These are phyloP conservation scores for Numenius phaeopus DNA, from an alignment of 2,797 vertebrate genomes.

Conservation along the genomic window DNA sequence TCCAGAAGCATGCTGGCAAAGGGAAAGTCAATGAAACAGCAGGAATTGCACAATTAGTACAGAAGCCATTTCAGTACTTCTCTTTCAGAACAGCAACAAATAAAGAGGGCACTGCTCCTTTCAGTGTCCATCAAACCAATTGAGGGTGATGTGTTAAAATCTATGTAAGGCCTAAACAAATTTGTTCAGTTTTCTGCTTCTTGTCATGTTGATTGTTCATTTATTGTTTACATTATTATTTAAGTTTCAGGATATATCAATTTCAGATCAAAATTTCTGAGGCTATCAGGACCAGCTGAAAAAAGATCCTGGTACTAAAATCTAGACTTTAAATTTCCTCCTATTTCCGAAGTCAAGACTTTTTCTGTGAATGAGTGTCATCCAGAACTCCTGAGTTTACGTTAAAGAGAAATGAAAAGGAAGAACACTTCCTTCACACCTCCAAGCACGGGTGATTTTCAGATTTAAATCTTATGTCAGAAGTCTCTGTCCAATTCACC, in stretches of 20 bases:
- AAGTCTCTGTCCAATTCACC: not conserved
- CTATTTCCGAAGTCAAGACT: not conserved
- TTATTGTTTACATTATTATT: not conserved
- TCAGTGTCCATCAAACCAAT: not conserved
- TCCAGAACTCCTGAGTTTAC: not conserved
- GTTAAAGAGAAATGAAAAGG: not conserved
- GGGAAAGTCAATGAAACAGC: not conserved
- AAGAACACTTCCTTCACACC: not conserved
- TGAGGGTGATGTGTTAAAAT: not conserved
- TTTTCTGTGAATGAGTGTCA: not conserved
- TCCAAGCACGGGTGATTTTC: not conserved
- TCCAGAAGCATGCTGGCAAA: not conserved
- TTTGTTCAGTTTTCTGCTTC: not conserved
- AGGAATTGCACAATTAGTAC: not conserved
- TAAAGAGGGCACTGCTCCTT: not conserved
- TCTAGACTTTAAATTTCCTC: not conserved
- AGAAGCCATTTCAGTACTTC: not conserved
- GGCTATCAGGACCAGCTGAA: not conserved
- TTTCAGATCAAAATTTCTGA: not conserved
- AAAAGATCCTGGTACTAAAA: not conserved
- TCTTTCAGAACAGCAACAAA: not conserved
- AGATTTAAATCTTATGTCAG: not conserved
- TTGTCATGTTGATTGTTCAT: not conserved
- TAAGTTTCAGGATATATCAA: not conserved
- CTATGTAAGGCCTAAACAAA: not conserved